Evolutionary conservation across 2,113 vertebrate genomes (phyloP), one percentile per base, ranked within the genome.

Genomic region (Hippocampus guttulatus): DNA sequence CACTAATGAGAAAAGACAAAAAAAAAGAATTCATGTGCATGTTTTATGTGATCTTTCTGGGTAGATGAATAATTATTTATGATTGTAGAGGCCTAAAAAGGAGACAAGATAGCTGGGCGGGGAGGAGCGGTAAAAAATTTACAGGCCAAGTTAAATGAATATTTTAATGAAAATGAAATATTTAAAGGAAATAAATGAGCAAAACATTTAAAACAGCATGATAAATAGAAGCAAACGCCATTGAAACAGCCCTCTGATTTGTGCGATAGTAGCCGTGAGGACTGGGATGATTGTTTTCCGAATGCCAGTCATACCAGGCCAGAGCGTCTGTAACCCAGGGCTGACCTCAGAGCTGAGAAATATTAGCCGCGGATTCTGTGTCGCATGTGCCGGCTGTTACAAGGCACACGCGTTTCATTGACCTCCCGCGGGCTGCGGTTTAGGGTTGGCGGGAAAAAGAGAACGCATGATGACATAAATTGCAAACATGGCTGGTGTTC

Each of bases 101-200:
- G 81, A 89, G 78, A 80, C 87, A 83, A 77, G 87, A 84, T 87
- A 71, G 88, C 74, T 75, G 87, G 78, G 71, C 69, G 83, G 84
- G 88, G 89, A 77, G 89, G 89, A 85, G 81, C 91, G 82, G 88
- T 93, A 78, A 92, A 92, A 92, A 88, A 91, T 92, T 88, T 88
- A 92, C 9, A 85, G 84, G 89, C 88, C 33, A 47, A 90, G 91
- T 90, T 91, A 88, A 92, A 92, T 93, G 81, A 93, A 93, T 92
- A 92, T 92, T 93, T 92, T 90, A 93, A 86, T 75, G 75, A 82
- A 82, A 81, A 92, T 93, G 85, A 92, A 93, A 92, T 92, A 93
- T 93, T 92, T 88, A 93, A 90, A 79, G 84, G 91, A 91, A 92
- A 92, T 89, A 92, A 93, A 92, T 92, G 91, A 91, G 89, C 85